Conservation (phyloP, 2,888 invertebrate species). For the Trachelus stipa region DNA sequence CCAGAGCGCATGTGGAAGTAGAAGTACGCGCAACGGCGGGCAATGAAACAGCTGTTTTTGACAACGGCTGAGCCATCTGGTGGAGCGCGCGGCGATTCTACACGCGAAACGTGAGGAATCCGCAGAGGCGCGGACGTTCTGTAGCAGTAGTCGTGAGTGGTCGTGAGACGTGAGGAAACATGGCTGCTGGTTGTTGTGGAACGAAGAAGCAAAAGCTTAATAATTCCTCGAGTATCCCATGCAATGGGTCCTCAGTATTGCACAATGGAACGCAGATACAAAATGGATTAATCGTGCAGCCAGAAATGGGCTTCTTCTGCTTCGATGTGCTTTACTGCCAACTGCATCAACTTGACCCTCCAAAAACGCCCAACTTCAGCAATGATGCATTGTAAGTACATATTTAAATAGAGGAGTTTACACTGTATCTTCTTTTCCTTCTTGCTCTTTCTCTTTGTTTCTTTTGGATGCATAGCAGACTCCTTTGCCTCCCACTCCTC, state of each 20-base stretch:
- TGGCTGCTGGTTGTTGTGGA: slow-evolving; percentile 93
- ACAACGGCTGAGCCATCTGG: slow-evolving; percentile 37
- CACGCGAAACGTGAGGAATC: slow-evolving; percentile 24
- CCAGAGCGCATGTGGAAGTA: not conserved
- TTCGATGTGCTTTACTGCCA: slow-evolving; percentile 98
- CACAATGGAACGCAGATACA: slow-evolving; percentile 63
- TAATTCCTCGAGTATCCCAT: slow-evolving; percentile 72
- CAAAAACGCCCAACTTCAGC: slow-evolving; percentile 90
- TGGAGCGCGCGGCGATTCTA: slow-evolving; percentile 42
- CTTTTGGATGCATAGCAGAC: slow-evolving; percentile 8
- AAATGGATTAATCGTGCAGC: slow-evolving; percentile 79
- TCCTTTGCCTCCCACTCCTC: slow-evolving; percentile 19
- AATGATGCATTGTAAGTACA: slow-evolving; percentile 93
- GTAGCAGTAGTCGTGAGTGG: not conserved
- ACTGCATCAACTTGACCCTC: slow-evolving; percentile 92
- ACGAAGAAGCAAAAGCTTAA: slow-evolving; percentile 92
- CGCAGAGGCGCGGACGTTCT: not conserved
- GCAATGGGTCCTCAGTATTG: slow-evolving; percentile 72
- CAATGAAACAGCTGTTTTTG: slow-evolving; percentile 48
- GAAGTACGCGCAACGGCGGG: slow-evolving; percentile 14
- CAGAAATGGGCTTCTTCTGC: slow-evolving; percentile 99
- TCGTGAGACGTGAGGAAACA: slow-evolving; percentile 60
- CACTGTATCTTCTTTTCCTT: slow-evolving; percentile 25
- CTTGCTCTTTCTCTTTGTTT: slow-evolving; percentile 12
- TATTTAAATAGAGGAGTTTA: slow-evolving; percentile 22